phyloP scores from a whole-genome alignment of 2,113 vertebrate genomes.

The Chloropsis cyanopogon region DNA sequence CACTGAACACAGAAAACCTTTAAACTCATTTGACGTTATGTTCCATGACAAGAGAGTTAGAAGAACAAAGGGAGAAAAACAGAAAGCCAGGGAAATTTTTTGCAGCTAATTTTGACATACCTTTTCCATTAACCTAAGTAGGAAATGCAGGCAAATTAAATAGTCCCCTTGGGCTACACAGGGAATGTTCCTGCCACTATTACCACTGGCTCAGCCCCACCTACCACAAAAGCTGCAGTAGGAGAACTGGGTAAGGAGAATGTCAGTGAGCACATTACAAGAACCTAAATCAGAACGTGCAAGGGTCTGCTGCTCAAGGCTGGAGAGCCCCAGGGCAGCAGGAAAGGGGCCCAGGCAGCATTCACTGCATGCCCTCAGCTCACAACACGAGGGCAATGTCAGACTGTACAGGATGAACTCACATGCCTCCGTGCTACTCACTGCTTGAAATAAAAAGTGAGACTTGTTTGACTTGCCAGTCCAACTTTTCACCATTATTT shows the following conservation, averaged over 20 bases:
- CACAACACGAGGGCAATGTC: background rate
- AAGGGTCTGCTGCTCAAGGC: background rate
- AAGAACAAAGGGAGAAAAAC: background rate
- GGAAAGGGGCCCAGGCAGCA: background rate
- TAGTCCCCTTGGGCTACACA: background rate
- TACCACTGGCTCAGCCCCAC: background rate
- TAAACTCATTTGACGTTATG: background rate
- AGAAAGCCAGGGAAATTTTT: background rate
- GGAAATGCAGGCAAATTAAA: background rate
- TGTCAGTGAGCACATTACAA: background rate
- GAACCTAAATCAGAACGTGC: background rate
- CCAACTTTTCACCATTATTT: background rate
- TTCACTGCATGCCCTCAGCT: background rate
- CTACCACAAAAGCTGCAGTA: background rate
- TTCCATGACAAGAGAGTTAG: background rate
- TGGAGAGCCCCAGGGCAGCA: background rate
- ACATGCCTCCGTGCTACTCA: background rate
- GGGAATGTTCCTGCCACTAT: background rate
- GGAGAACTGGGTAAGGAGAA: background rate
- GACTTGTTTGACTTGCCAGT: background rate
- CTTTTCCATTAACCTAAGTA: background rate
- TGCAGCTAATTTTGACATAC: background rate
- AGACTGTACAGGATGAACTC: accelerated
- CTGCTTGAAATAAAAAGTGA: background rate
- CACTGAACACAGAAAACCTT: background rate